Conservation (phyloP, 2,797 vertebrate genomes). For the Babyrousa celebensis region DNA sequence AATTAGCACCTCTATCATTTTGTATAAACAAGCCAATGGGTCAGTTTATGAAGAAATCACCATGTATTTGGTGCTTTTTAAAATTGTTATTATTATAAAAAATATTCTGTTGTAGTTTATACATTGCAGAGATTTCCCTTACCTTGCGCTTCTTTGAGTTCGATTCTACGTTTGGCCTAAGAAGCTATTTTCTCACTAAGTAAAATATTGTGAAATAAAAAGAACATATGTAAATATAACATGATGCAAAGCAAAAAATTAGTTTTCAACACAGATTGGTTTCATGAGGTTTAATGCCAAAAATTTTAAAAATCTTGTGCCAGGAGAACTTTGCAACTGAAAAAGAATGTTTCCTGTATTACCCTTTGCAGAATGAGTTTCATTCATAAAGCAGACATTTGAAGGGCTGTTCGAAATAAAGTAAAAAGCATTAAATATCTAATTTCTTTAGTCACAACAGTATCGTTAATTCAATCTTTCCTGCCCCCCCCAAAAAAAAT, state of each 20-base stretch:
- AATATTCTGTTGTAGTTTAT: slow-evolving; percentile 18
- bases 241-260: slow-evolving; percentile 88
- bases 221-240: slow-evolving; percentile 89
- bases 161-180: slow-evolving; percentile 67
- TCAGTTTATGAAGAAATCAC: neutral
- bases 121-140: slow-evolving; percentile 8
- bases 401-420: slow-evolving; percentile 82
- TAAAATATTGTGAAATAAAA: slow-evolving; percentile 89
- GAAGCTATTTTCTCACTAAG: slow-evolving; percentile 85
- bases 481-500: slow-evolving; percentile 28
- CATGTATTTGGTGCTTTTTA: neutral
- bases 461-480: slow-evolving; percentile 9
- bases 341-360: slow-evolving; percentile 87
- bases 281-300: slow-evolving; percentile 88
- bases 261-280: slow-evolving; percentile 90
- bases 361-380: slow-evolving; percentile 86
- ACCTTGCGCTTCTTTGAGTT: slow-evolving; percentile 19
- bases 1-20: neutral
- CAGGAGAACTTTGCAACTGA: slow-evolving; percentile 84
- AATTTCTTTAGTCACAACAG: slow-evolving; percentile 58
- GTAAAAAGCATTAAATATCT: slow-evolving; percentile 64
- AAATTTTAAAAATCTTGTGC: slow-evolving; percentile 86
- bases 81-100: neutral
- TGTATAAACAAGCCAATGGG: neutral
- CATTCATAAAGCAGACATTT: slow-evolving; percentile 84